phyloP scores from a whole-genome alignment of 2,113 vertebrate genomes.

The Plectropomus leopardus region DNA sequence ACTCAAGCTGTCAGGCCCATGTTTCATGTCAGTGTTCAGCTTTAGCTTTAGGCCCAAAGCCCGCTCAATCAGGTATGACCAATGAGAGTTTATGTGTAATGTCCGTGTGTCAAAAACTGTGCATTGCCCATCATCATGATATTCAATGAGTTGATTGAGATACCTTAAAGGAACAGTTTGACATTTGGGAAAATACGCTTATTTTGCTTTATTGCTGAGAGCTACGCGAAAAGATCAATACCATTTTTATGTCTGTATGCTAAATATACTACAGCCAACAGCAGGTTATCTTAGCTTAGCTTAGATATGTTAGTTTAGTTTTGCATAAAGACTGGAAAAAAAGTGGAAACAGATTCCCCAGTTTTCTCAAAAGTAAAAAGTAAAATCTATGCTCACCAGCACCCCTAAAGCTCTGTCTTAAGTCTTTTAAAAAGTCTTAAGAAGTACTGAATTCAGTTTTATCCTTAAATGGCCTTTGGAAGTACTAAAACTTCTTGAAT shows the following conservation, averaged over 20 bases:
- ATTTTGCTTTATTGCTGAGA: background rate
- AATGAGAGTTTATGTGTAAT: conserved; percentile 34
- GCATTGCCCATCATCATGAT: conserved; percentile 29
- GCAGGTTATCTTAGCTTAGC: background rate
- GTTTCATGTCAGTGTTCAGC: conserved; percentile 31
- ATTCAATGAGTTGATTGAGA: background rate
- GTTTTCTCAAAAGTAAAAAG: conserved; percentile 3
- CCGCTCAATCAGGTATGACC: conserved; percentile 38
- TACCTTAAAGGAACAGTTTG: conserved; percentile 2
- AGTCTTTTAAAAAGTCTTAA: background rate
- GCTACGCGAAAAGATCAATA: background rate
- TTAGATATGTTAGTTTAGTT: background rate
- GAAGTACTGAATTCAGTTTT: background rate
- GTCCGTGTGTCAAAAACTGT: conserved; percentile 14
- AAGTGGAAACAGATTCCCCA: background rate
- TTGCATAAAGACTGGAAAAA: conserved; percentile 5
- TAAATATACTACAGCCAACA: background rate
- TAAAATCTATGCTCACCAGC: background rate
- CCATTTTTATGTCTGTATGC: background rate
- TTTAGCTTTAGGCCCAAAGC: conserved; percentile 40
- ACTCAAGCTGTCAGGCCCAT: background rate
- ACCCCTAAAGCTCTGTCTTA: background rate
- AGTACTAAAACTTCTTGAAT: background rate
- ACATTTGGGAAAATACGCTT: background rate
- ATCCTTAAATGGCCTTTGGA: background rate